Evolutionary conservation across 2,888 invertebrate species (phyloP), one percentile per base, ranked within the genome.

Genomic region (Tinea trinotella): DNA sequence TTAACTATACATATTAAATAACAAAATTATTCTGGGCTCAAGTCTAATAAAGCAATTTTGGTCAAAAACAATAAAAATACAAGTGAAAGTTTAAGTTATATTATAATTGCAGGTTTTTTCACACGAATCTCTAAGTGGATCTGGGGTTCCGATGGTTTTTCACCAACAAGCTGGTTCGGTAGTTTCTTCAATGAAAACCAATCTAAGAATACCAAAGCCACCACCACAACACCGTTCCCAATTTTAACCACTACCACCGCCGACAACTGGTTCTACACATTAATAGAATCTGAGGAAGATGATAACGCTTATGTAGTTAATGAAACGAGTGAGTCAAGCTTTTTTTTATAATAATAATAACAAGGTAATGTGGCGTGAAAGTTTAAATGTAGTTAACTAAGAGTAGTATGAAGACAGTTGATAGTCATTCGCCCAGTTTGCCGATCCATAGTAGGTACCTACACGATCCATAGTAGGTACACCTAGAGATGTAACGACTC

Each of bases 101-200:
- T 17, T 46, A 24, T 24, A 36, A 24, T 10, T 62, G 4, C 65
- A 84, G 85, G 82, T 10, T 54, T 84, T 22, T 64, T 85, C 36
- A 69, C 75, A 24, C 70, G 61, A 52, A 63, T 84, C 54, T 80
- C 78, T 58, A 68, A 71, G 52, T 83, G 84, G 83, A 65, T 85
- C 35, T 62, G 62, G 59, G 59, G 60, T 12, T 56, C 69, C 75
- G 5, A 75, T 68, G 54, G 64, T 67, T 0, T 61, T 70, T 9
- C 15, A 17, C 18, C 22, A 10, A 2, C 48, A 9, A 46, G 68
- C 61, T 89, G 88, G 89, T 86, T 89, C 58, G 74, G 69, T 36
- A 70, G 74, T 56, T 88, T 88, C 87, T 88, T 88, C 60, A 71
- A 74, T 20, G 66, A 74, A 35, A 61, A 55, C 19, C 58, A 50